These are phyloP conservation scores for Excalfactoria chinensis DNA, from an alignment of 2,113 vertebrate genomes.

Conservation along the genomic window DNA sequence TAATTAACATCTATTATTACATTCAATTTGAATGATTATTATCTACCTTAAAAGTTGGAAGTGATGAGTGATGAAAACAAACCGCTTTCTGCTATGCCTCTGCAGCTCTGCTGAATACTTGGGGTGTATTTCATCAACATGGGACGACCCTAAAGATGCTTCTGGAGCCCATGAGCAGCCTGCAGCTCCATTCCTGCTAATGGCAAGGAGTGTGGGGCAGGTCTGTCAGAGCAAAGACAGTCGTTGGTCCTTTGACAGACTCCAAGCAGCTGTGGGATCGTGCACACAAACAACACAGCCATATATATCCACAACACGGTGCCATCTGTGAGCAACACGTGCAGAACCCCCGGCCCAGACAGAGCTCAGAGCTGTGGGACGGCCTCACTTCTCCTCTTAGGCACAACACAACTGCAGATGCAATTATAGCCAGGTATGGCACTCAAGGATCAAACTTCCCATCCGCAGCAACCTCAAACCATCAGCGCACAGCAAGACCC, in stretches of 20 bases:
- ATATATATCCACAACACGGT: not conserved
- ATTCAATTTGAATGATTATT: not conserved
- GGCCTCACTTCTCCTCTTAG: not conserved
- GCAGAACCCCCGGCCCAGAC: not conserved
- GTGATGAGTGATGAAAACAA: not conserved
- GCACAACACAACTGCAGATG: not conserved
- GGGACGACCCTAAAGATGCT: not conserved
- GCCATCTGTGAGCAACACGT: not conserved
- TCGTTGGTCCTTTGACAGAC: not conserved
- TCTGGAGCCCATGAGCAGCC: not conserved
- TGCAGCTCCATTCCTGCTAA: not conserved
- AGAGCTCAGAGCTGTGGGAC: not conserved
- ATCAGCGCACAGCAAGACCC: accelerated
- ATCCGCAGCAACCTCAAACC: not conserved
- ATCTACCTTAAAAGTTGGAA: not conserved
- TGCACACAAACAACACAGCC: not conserved
- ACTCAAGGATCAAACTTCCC: not conserved
- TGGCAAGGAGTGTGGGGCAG: accelerated
- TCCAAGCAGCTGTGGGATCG: not conserved
- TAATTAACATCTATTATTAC: slow-evolving; percentile 13
- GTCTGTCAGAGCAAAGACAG: accelerated
- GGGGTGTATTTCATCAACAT: accelerated
- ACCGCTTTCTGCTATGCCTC: not conserved
- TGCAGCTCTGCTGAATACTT: not conserved
- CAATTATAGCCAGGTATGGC: not conserved